Base-by-base conservation (phyloP, 1,140 invertebrate genomes). In the Pseudomyrmex cubaensis region DNA sequence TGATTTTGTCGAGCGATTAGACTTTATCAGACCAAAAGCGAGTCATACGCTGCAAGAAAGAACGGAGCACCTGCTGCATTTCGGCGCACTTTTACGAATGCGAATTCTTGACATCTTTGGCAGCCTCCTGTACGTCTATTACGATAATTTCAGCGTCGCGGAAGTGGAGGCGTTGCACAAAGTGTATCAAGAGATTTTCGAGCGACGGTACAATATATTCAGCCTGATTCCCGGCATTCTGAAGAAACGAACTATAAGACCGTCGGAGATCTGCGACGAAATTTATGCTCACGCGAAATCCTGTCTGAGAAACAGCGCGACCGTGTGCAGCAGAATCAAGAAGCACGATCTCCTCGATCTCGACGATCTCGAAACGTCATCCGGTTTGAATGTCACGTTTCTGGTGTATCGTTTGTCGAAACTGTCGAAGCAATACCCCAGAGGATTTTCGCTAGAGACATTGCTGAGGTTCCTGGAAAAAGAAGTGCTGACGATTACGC, bases 191-290 rank as follows among this genome's bases (percentile, higher is more conserved):
- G 86, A 88, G 35, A 91, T 87, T 15, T 20, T 91, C 9, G 67
- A 89, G n/a, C 75, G 90, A n/a, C 87, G 85, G 5, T 91, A 89
- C 82, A 85, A 90, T 48, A 82, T 91, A 8, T 91, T 91, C 54
- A 52, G 85, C 44, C 64, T 91, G 22, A 83, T 88, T 8, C 84
- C 83, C 20, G 85, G 44, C 10, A 56, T 91, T 15, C 15, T 90
- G 1, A 50, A 15, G 15, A 72, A 80, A 12, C 44, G 57, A 15
- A 75, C 86, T 69, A 80, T 72, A 8, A 78, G 83, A 48, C 84
- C 89, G 12, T 82, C 84, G 0, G 83, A 62, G 12, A 83, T 91
- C 10, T 91, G 90, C 35, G 9, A 46, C 10, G 84, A 80, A 48
- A 89, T 91, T 17, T 70, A 88, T 57, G 4, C 50, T 0, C 50